Evolutionary conservation across 1,140 invertebrate species (phyloP).

Genomic region (Drosophila oshimai): DNA sequence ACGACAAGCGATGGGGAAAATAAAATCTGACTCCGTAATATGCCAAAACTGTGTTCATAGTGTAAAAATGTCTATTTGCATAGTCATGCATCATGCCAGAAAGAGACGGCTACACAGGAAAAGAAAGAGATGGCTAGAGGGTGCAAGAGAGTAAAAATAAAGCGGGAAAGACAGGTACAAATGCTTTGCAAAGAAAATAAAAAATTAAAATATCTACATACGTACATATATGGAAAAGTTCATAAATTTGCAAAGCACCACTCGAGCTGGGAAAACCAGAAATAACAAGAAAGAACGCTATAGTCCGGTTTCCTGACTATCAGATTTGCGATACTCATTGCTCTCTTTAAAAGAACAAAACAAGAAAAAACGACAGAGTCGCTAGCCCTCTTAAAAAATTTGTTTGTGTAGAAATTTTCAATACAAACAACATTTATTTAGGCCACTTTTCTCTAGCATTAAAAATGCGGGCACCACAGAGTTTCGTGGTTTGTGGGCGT

Average conservation of each 20-base stretch:
- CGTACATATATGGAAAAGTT: constrained; percentile 64
- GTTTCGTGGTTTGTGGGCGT: too few species aligned
- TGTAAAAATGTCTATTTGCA: constrained; percentile 78
- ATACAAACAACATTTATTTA: too few species aligned
- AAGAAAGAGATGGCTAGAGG: neutral
- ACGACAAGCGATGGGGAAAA: constrained; percentile 5
- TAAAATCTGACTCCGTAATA: constrained; percentile 58
- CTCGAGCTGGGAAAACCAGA: constrained; percentile 21
- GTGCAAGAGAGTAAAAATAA: neutral
- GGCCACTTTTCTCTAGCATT: too few species aligned
- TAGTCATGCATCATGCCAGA: constrained; percentile 69
- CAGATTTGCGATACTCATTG: too few species aligned
- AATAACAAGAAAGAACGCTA: too few species aligned
- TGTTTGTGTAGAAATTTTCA: too few species aligned
- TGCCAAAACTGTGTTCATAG: constrained; percentile 67
- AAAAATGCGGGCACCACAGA: too few species aligned
- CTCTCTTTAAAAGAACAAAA: too few species aligned
- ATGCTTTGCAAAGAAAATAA: constrained; percentile 26
- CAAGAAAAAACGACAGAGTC: too few species aligned
- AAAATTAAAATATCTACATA: constrained; percentile 61
- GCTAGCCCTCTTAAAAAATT: too few species aligned
- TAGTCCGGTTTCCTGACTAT: too few species aligned
- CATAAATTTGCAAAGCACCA: constrained; percentile 69
- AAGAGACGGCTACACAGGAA: neutral
- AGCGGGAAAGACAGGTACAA: neutral